phyloP scores from a whole-genome alignment of 2,888 invertebrate species.

The Sceliomorpha sp. region DNA sequence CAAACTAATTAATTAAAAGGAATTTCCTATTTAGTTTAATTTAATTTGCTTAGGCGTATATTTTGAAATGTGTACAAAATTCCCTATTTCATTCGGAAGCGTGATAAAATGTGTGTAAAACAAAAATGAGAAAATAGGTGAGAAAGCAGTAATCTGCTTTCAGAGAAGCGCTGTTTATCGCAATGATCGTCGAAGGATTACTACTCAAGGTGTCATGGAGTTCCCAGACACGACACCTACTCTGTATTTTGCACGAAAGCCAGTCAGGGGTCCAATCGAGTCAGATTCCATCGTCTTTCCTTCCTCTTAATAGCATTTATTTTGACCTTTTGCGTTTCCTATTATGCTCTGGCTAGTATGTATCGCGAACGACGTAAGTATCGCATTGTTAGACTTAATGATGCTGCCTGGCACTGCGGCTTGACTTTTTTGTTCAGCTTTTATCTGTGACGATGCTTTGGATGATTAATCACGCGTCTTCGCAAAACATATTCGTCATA shows the following conservation, averaged over 20 bases:
- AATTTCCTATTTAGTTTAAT: too few species aligned
- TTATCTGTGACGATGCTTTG: slow-evolving; percentile 22
- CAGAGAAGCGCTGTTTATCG: slow-evolving; percentile 34
- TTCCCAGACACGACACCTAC: slow-evolving; percentile 32
- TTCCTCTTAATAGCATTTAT: slow-evolving; percentile 61
- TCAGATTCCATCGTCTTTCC: slow-evolving; percentile 68
- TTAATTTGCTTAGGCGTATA: too few species aligned
- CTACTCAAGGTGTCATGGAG: slow-evolving; percentile 31
- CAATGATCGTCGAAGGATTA: slow-evolving; percentile 40
- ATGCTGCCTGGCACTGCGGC: slow-evolving; percentile 29
- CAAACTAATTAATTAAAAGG: too few species aligned
- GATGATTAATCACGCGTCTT: slow-evolving; percentile 32
- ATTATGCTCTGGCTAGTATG: slow-evolving; percentile 48
- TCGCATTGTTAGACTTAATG: slow-evolving; percentile 35
- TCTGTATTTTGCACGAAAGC: slow-evolving; percentile 34
- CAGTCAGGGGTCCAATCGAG: slow-evolving; percentile 59
- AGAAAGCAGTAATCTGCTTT: slow-evolving; percentile 34
- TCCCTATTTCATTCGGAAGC: too few species aligned
- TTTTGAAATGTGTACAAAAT: too few species aligned
- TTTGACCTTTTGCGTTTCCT: slow-evolving; percentile 36
- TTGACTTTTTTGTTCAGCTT: slow-evolving; percentile 40
- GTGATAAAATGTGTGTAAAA: too few species aligned
- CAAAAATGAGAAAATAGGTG: too few species aligned
- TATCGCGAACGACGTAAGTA: slow-evolving; percentile 54
- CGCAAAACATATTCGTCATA: slow-evolving; percentile 12